Evolutionary conservation across 2,797 vertebrate genomes (phyloP), one percentile per base, ranked within the genome.

Genomic region (Anguilla anguilla): DNA sequence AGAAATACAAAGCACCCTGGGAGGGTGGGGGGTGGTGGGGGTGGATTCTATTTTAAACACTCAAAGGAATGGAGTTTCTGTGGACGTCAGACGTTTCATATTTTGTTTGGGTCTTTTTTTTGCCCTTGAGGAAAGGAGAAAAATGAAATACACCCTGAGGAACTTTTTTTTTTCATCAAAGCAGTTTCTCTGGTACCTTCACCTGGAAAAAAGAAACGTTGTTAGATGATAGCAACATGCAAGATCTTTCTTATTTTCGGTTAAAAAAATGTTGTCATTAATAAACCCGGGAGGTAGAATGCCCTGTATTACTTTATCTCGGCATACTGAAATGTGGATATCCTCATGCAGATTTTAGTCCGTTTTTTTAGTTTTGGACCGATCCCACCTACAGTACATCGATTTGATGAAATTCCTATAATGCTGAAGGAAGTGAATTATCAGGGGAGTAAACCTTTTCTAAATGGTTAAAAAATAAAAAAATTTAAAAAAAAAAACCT

Each of bases 141-240:
- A 81, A 25, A 49, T 49, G 17, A 28, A 49, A 49, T 46, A 49
- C 77, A 81, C 77, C 39, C 74, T 43, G 15, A 79, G 74, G 4
- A 43, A 79, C 11, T 74, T n/a, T 39, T 79, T 79, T 85, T 85
- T 31, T 85, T 57, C 55, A 39, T 85, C 84, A 61, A 61, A 81
- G 84, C 49, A 6, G 72, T 77, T 39, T 77, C 31, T 77, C 72
- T 28, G 46, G 84, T 64, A 53, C 59, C 69, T 81, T 81, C n/a
- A 86, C 84, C 87, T 88, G 74, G 4, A 86, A 86, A 86, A 86
- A 88, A 64, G 4, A 88, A 39, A 31, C 83, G 46, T 5, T 19
- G 72, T 77, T 46, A 59, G 51, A 25, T 67, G 15, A 79, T 35
- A 85, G 31, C 1, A 64, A 55, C 72, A 88, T 88, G 72, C 83